Conservation (phyloP, 2,888 invertebrate species). For the Thelaira solivaga region DNA sequence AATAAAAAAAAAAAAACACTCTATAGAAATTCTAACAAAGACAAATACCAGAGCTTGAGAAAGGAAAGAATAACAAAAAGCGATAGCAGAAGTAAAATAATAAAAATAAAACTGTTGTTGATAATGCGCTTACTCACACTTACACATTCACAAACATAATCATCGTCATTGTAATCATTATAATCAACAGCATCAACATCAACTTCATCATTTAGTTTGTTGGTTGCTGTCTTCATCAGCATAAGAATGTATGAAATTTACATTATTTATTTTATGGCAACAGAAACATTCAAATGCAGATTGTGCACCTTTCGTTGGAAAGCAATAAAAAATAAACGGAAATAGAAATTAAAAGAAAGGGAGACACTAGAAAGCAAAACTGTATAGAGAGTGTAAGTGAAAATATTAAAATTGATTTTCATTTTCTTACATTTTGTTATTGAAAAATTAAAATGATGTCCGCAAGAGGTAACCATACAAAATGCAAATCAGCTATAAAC, state of each 20-base stretch:
- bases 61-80: slow-evolving; percentile 1
- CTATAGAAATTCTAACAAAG: slow-evolving; percentile 45
- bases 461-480: slow-evolving; percentile 56
- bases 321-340: slow-evolving; percentile 15
- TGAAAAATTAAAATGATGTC: slow-evolving; percentile 60
- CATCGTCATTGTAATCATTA: neutral
- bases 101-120: slow-evolving; percentile 9
- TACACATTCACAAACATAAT: neutral
- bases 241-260: slow-evolving; percentile 38
- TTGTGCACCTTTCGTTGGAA: slow-evolving; percentile 54
- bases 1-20: slow-evolving; percentile 54
- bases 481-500: slow-evolving; percentile 48
- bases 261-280: slow-evolving; percentile 51
- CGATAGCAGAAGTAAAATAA: slow-evolving; percentile 3
- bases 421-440: slow-evolving; percentile 59
- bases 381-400: slow-evolving; percentile 49
- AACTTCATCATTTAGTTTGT: neutral
- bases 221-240: neutral
- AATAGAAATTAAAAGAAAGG: slow-evolving; percentile 27
- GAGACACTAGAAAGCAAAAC: neutral
- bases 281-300: slow-evolving; percentile 62
- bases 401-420: slow-evolving; percentile 58
- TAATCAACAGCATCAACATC: neutral
- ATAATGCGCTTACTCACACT: neutral
- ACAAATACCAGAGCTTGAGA: slow-evolving; percentile 1